Conservation (phyloP, 2,797 vertebrate species). For the Manis pentadactyla region DNA sequence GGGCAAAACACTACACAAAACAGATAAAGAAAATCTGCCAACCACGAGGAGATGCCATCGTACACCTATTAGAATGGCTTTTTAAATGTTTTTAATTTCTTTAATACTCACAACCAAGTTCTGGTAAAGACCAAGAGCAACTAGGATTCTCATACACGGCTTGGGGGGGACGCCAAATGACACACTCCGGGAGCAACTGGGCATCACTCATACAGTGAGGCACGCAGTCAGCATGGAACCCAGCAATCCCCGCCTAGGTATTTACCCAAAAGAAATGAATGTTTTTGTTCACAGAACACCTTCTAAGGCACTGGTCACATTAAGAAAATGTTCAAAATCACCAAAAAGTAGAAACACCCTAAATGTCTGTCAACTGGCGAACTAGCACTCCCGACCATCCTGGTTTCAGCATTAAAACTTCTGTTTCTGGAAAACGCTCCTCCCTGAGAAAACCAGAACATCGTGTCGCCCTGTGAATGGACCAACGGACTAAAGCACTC, state of each 20-base stretch:
- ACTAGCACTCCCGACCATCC: rapidly evolving
- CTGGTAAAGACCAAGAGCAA: background rate
- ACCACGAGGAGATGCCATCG: background rate
- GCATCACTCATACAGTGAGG: background rate
- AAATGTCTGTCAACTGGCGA: background rate
- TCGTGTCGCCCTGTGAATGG: too few relatives aligned
- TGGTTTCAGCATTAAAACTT: rapidly evolving
- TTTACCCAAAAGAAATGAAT: background rate
- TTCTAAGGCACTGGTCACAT: rapidly evolving
- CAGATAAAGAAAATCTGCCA: background rate
- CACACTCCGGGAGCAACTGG: rapidly evolving
- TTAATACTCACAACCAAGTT: background rate
- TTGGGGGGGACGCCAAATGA: rapidly evolving
- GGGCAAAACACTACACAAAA: rapidly evolving
- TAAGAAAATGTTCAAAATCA: background rate
- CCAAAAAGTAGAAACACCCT: background rate
- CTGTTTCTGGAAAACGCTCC: background rate
- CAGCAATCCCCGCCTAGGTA: rapidly evolving
- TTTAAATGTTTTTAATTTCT: background rate
- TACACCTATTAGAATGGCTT: too few relatives aligned
- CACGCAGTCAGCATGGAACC: rapidly evolving
- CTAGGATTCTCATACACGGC: background rate
- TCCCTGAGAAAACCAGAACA: background rate
- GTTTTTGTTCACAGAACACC: background rate
- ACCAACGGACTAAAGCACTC: background rate